These are phyloP conservation scores for Plusia festucae DNA, from an alignment of 2,888 invertebrate species.

Conservation along the genomic window DNA sequence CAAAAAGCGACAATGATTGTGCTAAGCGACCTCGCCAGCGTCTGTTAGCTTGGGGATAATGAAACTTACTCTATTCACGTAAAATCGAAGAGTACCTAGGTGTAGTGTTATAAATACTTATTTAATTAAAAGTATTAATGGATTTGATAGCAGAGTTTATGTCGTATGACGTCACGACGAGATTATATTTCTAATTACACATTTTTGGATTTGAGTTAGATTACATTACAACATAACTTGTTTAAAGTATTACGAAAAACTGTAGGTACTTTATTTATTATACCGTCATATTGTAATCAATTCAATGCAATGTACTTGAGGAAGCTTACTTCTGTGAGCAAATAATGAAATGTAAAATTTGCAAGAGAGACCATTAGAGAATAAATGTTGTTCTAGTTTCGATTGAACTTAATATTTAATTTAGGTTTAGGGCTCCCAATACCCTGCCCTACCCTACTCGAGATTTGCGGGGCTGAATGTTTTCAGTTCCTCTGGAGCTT, in stretches of 20 bases:
- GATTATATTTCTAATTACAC: not conserved
- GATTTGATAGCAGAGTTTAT: not conserved
- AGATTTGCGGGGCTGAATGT: no score
- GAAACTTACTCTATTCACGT: conserved; percentile 9
- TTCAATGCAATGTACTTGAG: no score
- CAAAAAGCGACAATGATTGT: conserved; percentile 5
- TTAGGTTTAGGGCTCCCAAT: no score
- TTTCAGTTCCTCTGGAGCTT: no score
- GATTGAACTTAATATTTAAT: no score
- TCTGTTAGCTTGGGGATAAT: not conserved
- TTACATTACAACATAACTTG: not conserved
- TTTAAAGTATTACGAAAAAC: not conserved
- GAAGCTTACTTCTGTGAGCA: no score
- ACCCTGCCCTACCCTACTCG: no score
- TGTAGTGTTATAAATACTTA: not conserved
- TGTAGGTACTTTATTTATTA: no score
- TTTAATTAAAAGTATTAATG: not conserved
- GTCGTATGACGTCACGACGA: not conserved
- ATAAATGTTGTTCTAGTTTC: no score
- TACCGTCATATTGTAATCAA: no score
- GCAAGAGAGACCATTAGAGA: no score
- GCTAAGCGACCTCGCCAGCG: not conserved
- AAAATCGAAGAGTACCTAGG: conserved; percentile 3
- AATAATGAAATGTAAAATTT: no score
- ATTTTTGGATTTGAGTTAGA: not conserved